Percentiles rank a stretch among this genome's conserved stretches.
Conservation (phyloP, 1,140 invertebrate genomes). For the Hypsibius dujardini region DNA sequence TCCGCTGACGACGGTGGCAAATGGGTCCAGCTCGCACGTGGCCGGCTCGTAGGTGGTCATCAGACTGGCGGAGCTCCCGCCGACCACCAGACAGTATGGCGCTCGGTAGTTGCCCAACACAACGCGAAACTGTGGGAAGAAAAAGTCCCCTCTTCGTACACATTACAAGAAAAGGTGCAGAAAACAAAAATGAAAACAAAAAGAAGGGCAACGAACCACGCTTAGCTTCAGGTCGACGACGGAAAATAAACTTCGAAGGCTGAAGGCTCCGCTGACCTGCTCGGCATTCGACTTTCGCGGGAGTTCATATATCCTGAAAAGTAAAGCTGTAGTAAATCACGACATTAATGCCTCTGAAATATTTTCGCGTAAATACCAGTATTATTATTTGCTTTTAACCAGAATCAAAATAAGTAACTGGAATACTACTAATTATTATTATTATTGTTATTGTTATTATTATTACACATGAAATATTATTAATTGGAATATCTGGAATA, state of each 20-base stretch:
- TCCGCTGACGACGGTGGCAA: conserved; percentile 3
- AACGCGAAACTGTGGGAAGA: background rate
- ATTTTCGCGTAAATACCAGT: no score
- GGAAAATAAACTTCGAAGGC: background rate
- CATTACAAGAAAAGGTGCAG: no score
- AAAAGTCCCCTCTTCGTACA: background rate
- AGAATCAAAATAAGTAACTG: no score
- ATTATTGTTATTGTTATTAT: no score
- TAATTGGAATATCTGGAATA: no score
- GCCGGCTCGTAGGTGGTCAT: background rate
- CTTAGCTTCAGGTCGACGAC: background rate
- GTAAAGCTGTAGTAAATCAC: no score
- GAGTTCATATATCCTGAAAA: background rate
- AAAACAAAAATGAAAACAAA: background rate
- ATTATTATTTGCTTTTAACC: no score
- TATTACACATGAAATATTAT: no score
- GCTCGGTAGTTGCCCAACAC: conserved; percentile 5
- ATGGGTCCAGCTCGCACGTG: background rate
- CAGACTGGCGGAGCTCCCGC: background rate
- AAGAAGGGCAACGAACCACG: background rate
- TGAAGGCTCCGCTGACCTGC: background rate
- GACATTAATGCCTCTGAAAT: no score
- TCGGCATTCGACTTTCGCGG: background rate
- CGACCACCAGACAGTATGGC: conserved; percentile 3
- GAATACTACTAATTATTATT: no score